Evolutionary conservation across 2,797 vertebrate species (phyloP), one percentile per base, ranked within the genome.

Genomic region (Hippocampus kuda): DNA sequence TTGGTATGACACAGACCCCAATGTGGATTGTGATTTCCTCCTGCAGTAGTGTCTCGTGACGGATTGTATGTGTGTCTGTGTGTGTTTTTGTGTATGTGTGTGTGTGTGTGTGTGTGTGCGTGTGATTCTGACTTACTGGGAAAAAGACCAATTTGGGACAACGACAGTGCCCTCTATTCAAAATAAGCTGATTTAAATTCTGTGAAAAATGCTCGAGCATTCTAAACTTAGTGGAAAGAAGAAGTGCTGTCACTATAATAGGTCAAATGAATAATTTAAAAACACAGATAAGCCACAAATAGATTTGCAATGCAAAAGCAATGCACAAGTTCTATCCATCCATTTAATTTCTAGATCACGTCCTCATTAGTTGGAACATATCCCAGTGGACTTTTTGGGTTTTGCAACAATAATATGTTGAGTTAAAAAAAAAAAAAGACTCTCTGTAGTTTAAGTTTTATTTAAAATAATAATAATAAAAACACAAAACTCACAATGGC

Each of bases 1-100:
- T 70, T 82, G 78, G 70, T 74, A 69, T 72, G 76, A 78, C 6
- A 34, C 67, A 20, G 34, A 72, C 64, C 18, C 66, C 11, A 16
- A 71, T 68, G 63, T 70, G 66, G 27, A 63, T 53, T 56, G 66
- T 26, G 48, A 74, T 60, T 42, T 74, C 60, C 61, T 79, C 71
- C 69, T 69, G 69, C 70, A 65, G 77, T 63, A 26, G 7, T 38
- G 51, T 75, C 69, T 69, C 53, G 34, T n/a, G 68, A 65, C 70
- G 61, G 68, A 44, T 73, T 34, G 5, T 79, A 26, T 78, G 72
- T 26, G 65, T 78, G 56, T 78, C 70, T 26, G 64, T 79, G 56
- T 78, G 72, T 26, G 65, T 79, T 26, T 78, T 70, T 26, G 65
- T 79, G 56, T 78, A 70, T n/a, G 65, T 79, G 56, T 78, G 72